A percentile compares a stretch with the other conserved stretches of the same genome.
Evolutionary conservation across 2,797 vertebrate species (phyloP).

Genomic region (Champsocephalus esox): DNA sequence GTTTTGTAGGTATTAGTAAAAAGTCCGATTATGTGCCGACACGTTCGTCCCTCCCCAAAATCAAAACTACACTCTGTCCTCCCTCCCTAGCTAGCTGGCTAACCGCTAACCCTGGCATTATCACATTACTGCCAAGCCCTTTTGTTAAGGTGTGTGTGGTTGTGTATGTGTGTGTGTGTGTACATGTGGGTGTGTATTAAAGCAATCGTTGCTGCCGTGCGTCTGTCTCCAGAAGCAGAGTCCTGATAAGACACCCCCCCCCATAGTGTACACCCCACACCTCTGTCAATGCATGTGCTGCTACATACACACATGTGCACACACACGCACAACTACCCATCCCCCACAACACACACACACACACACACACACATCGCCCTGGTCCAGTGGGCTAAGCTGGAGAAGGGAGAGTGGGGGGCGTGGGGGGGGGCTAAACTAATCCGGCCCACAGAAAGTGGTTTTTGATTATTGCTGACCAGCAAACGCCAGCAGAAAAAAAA

Average conservation of each 20-base stretch:
- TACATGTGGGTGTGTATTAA: slow-evolving; percentile 86
- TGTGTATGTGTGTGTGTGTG: slow-evolving; percentile 17
- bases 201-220: slow-evolving; percentile 96
- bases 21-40: slow-evolving; percentile 35
- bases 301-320: slow-evolving; percentile 54
- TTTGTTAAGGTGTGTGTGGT: slow-evolving; percentile 91
- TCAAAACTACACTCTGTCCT: slow-evolving; percentile 62
- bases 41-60: slow-evolving; percentile 30
- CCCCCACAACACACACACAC: slow-evolving; percentile 60
- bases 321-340: slow-evolving; percentile 46
- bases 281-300: slow-evolving; percentile 54
- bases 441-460: slow-evolving; percentile 99
- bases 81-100: slow-evolving; percentile 82
- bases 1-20: slow-evolving; percentile 24
- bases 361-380: slow-evolving; percentile 76
- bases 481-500: slow-evolving; percentile 89
- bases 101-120: slow-evolving; percentile 94
- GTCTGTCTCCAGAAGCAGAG: slow-evolving; percentile 97
- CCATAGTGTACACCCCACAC: slow-evolving; percentile 47
- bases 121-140: slow-evolving; percentile 94
- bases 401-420: slow-evolving; percentile 70
- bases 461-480: slow-evolving; percentile 99
- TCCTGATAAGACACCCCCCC: slow-evolving; percentile 95
- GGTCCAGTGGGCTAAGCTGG: slow-evolving; percentile 99
- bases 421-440: slow-evolving; percentile 82